Conservation (phyloP, 37 sponge, comb jelly and placozoan genomes). For the Crambe crambe region DNA sequence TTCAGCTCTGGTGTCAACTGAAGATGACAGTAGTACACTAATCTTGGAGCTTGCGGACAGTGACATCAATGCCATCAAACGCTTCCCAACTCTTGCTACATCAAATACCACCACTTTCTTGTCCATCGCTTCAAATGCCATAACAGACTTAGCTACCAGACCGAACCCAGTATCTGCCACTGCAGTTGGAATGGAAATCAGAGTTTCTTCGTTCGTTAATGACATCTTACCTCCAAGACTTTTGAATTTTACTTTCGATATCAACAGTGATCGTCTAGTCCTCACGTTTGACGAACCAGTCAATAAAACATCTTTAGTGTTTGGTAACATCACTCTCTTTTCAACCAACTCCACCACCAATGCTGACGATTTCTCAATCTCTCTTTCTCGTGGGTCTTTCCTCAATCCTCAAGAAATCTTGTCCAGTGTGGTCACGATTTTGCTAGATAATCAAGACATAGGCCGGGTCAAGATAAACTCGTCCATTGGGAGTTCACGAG, state of each 20-base stretch:
- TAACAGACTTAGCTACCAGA: constrained; percentile 64
- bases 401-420: constrained; percentile 7
- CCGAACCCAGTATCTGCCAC: constrained; percentile 53
- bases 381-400: constrained; percentile 48
- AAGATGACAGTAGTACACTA: constrained; percentile 23
- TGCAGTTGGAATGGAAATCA: constrained; percentile 37
- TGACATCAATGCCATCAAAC: constrained; percentile 76
- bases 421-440: constrained; percentile 43
- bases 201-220: constrained; percentile 29
- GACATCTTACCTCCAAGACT: constrained; percentile 62
- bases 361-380: constrained; percentile 19
- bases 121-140: constrained; percentile 47
- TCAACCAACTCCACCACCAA: constrained; percentile 50
- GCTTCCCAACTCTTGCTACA: constrained; percentile 31
- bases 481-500: constrained; percentile 30
- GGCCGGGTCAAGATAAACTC: constrained; percentile 59
- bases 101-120: constrained; percentile 49
- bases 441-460: constrained; percentile 45
- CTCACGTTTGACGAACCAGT: constrained; percentile 83
- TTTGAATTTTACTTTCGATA: constrained; percentile 60
- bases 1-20: constrained; percentile 29
- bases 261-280: constrained; percentile 57
- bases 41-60: constrained; percentile 27
- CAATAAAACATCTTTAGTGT: constrained; percentile 30
- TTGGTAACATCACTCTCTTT: constrained; percentile 23